A percentile compares a stretch with the other conserved stretches of the same genome.
Evolutionary conservation across 2,888 invertebrate species (phyloP).

Genomic region (Thereva nobilitata): DNA sequence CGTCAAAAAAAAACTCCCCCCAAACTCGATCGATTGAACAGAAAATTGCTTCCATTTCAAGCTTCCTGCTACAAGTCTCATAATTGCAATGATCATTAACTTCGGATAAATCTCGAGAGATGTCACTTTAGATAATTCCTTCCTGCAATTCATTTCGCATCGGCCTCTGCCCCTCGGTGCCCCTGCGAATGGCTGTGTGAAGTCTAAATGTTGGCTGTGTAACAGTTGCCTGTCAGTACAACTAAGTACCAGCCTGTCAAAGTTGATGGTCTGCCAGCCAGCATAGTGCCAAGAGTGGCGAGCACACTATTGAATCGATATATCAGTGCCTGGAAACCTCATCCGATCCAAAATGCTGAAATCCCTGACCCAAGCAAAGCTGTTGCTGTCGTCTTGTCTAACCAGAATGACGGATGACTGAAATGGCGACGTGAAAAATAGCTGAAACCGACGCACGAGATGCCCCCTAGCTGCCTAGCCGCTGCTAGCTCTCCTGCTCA

Average conservation of each 20-base stretch:
- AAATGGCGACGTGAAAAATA: conserved; percentile 31
- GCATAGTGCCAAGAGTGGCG: neutral
- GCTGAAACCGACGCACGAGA: conserved; percentile 11
- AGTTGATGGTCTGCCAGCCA: conserved; percentile 14
- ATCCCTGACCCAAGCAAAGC: conserved; percentile 33
- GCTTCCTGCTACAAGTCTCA: neutral
- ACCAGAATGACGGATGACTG: conserved; percentile 34
- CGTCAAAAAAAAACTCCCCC: no score
- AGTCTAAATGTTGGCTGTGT: conserved; percentile 17
- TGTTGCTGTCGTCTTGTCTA: conserved; percentile 36
- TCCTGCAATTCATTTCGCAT: neutral
- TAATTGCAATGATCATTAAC: conserved; percentile 15
- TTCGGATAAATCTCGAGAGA: conserved; percentile 18
- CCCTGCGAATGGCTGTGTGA: conserved; percentile 23
- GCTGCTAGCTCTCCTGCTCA: no score
- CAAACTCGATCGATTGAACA: conserved; percentile 17
- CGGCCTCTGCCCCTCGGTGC: conserved; percentile 1
- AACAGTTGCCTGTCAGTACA: conserved; percentile 27
- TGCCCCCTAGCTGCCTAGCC: no score
- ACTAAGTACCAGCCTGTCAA: conserved; percentile 29
- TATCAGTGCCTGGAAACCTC: conserved; percentile 30
- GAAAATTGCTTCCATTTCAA: conserved; percentile 17
- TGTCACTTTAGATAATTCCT: conserved; percentile 32
- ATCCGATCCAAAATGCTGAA: conserved; percentile 31
- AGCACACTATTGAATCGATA: conserved; percentile 24